phyloP scores from a whole-genome alignment of 2,113 vertebrate species.

The Mirza zaza region DNA sequence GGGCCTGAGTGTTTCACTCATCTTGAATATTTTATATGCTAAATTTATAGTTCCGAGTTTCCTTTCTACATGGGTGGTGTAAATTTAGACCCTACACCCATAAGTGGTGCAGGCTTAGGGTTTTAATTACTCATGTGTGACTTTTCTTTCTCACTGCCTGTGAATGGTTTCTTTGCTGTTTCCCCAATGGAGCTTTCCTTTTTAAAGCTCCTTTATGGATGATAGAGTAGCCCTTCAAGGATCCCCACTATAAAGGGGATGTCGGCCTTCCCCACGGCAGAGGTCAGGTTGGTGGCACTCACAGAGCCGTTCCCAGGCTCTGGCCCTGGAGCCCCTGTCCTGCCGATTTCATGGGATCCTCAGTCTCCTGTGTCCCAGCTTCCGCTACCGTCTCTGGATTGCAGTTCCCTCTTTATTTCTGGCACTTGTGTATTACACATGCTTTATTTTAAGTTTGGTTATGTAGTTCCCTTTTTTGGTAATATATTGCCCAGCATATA shows the following conservation, averaged over 20 bases:
- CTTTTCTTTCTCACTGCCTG: constrained; percentile 42
- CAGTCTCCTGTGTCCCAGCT: neutral
- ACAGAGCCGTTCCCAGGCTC: neutral
- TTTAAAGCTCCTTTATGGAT: neutral
- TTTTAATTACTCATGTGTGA: constrained; percentile 60
- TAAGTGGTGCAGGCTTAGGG: constrained; percentile 22
- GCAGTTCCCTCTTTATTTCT: neutral
- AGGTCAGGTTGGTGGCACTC: neutral
- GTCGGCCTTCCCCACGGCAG: neutral
- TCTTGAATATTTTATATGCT: neutral
- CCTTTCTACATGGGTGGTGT: neutral
- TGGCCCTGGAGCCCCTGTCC: neutral
- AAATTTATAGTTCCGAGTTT: constrained; percentile 15
- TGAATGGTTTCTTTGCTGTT: constrained; percentile 41
- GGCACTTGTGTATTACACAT: too few relatives aligned
- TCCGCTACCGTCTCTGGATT: neutral
- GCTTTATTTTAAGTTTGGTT: neutral
- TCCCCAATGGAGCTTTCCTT: neutral
- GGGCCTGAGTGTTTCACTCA: neutral
- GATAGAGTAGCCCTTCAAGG: neutral
- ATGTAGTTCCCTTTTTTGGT: neutral
- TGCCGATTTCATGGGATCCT: neutral
- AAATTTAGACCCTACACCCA: constrained; percentile 48
- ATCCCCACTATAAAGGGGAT: neutral
- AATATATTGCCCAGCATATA: neutral